Percentiles rank a stretch among this genome's conserved stretches.
Conservation (phyloP, 2,888 invertebrate genomes). For the Agrochola lychnidis region DNA sequence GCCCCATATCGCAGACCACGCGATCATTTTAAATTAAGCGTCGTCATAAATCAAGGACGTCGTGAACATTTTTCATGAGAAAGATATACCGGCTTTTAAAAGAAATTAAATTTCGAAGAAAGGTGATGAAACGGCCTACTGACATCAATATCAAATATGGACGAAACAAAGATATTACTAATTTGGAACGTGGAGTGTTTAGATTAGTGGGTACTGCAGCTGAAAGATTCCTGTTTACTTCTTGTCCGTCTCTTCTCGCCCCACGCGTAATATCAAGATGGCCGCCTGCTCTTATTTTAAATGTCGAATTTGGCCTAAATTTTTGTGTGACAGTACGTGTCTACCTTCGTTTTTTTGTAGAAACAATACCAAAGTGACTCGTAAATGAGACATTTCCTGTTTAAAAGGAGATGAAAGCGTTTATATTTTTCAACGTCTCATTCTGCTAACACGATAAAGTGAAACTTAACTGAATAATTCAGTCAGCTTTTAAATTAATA, state of each 20-base stretch:
- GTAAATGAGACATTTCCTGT: slow-evolving; percentile 82
- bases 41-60: slow-evolving; percentile 81
- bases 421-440: slow-evolving; percentile 76
- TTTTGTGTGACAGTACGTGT: slow-evolving; percentile 45
- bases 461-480: slow-evolving; percentile 39
- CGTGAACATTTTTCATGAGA: slow-evolving; percentile 69
- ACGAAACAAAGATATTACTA: slow-evolving; percentile 76
- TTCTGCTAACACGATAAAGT: slow-evolving; percentile 43
- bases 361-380: slow-evolving; percentile 69
- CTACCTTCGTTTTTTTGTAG: slow-evolving; percentile 41
- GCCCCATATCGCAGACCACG: slow-evolving; percentile 63
- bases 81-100: slow-evolving; percentile 62
- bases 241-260: slow-evolving; percentile 27
- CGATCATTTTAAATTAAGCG: slow-evolving; percentile 67
- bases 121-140: slow-evolving; percentile 67
- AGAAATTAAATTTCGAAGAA: slow-evolving; percentile 65
- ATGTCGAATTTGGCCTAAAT: slow-evolving; percentile 45
- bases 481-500: not conserved
- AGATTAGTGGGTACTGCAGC: slow-evolving; percentile 38
- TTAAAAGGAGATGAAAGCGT: slow-evolving; percentile 78
- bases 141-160: slow-evolving; percentile 72
- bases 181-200: slow-evolving; percentile 67
- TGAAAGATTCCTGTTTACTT: slow-evolving; percentile 46
- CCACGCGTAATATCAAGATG: slow-evolving; percentile 31
- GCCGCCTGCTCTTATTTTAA: slow-evolving; percentile 41